A percentile compares a stretch with the other conserved stretches of the same genome.
Evolutionary conservation across 2,888 invertebrate genomes (phyloP).

Genomic region (Drosophila limbata): DNA sequence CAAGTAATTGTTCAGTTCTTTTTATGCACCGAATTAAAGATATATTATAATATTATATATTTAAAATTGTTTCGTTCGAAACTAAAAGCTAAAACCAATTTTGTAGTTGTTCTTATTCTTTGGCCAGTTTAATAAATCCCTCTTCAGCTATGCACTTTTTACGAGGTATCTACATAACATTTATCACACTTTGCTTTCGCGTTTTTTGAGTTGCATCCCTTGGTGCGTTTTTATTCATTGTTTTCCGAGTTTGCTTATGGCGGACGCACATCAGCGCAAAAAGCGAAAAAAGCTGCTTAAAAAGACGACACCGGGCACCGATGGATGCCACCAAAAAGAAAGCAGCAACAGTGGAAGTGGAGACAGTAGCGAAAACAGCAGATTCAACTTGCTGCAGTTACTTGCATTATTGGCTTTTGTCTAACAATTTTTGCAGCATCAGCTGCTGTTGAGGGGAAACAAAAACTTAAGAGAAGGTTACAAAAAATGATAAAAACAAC

Average conservation of each 20-base stretch:
- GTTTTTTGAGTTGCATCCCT: slow-evolving; percentile 22
- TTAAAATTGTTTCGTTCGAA: no score
- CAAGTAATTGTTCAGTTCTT: no score
- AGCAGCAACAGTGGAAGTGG: slow-evolving; percentile 12
- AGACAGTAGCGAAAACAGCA: slow-evolving; percentile 8
- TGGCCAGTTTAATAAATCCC: not conserved
- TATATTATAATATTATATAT: no score
- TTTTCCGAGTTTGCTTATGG: slow-evolving; percentile 29
- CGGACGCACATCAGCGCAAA: slow-evolving; percentile 22
- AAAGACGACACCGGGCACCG: slow-evolving; percentile 14
- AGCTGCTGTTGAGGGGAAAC: slow-evolving; percentile 18
- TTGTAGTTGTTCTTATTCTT: not conserved
- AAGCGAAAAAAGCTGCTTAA: slow-evolving; percentile 13
- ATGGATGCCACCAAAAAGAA: slow-evolving; percentile 16
- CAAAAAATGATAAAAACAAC: slow-evolving; percentile 15
- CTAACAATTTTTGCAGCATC: slow-evolving; percentile 17
- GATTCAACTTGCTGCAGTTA: slow-evolving; percentile 36
- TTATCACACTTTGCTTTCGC: slow-evolving; percentile 51
- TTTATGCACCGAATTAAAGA: no score
- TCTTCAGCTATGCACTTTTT: not conserved
- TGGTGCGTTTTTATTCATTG: slow-evolving; percentile 37
- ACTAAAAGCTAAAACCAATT: no score
- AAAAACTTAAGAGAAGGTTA: slow-evolving; percentile 20
- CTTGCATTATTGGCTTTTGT: slow-evolving; percentile 49
- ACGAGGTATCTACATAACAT: slow-evolving; percentile 27